These are phyloP conservation scores for Coenobita brevimanus DNA, from an alignment of 1,140 invertebrate genomes.

Conservation along the genomic window DNA sequence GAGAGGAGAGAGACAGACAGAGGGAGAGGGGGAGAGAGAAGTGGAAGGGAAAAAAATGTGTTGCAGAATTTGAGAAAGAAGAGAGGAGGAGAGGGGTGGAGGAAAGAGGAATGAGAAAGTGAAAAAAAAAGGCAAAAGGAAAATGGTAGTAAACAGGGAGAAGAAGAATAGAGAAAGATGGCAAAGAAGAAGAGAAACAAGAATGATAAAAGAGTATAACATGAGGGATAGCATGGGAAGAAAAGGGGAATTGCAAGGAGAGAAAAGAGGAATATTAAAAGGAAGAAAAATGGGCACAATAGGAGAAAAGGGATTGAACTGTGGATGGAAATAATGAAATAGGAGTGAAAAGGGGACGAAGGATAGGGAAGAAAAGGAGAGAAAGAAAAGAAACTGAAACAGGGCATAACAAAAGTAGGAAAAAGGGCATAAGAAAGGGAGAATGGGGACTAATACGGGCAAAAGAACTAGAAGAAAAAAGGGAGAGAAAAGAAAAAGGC, in stretches of 20 bases:
- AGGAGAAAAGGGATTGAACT: neutral
- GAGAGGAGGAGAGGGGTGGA: neutral
- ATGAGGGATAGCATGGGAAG: neutral
- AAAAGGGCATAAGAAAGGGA: neutral
- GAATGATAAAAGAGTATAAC: neutral
- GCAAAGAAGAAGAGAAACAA: too few relatives aligned
- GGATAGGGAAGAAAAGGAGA: neutral
- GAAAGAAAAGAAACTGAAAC: neutral
- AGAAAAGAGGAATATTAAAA: neutral
- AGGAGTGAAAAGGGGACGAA: neutral
- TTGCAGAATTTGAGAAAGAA: too few relatives aligned
- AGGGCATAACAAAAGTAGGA: neutral
- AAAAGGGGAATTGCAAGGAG: neutral
- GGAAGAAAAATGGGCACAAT: too few relatives aligned
- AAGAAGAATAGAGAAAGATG: neutral
- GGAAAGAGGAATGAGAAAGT: neutral
- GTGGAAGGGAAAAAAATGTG: neutral
- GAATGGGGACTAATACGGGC: neutral
- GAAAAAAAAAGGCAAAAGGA: neutral
- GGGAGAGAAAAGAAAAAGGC: neutral
- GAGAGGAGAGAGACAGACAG: too few relatives aligned
- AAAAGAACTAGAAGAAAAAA: neutral
- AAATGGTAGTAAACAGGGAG: neutral
- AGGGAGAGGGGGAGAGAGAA: neutral
- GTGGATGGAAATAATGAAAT: neutral